These are phyloP conservation scores for Emydocephalus ijimae DNA, from an alignment of 2,113 vertebrate genomes.

Conservation along the genomic window DNA sequence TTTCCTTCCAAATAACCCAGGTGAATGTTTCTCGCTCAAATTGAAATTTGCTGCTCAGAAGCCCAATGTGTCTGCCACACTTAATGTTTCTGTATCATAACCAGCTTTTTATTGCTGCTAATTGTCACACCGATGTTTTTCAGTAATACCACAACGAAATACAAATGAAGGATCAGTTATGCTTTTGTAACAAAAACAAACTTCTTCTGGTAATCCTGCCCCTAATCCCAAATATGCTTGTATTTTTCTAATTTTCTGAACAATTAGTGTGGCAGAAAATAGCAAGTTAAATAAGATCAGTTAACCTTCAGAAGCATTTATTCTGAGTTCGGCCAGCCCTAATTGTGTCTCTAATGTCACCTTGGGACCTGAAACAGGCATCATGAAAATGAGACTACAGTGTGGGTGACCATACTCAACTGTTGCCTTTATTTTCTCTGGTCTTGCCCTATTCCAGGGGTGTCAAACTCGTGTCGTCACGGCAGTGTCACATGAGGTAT, in stretches of 20 bases:
- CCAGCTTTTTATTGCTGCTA: neutral
- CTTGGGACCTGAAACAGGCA: neutral
- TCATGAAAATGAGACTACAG: neutral
- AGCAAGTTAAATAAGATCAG: neutral
- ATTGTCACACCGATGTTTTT: neutral
- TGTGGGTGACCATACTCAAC: neutral
- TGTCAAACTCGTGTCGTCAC: too few relatives aligned
- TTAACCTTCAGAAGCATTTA: neutral
- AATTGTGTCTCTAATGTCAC: neutral
- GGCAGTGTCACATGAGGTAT: too few relatives aligned
- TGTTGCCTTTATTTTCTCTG: neutral
- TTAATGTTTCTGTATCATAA: neutral
- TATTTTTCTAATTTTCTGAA: neutral
- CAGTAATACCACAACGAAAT: neutral
- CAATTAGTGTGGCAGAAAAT: neutral
- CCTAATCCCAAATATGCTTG: neutral
- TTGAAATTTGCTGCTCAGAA: too few relatives aligned
- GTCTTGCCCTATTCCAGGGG: neutral
- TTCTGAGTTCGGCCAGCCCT: neutral
- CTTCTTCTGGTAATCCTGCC: neutral
- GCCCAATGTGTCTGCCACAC: neutral
- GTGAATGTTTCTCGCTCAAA: neutral
- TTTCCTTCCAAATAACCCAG: neutral
- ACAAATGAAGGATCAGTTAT: neutral
- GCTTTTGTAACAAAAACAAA: neutral